Percentiles rank a stretch among this genome's conserved stretches.
These are phyloP conservation scores for Sycophila sp. DNA, from an alignment of 1,140 invertebrate species.

Conservation along the genomic window DNA sequence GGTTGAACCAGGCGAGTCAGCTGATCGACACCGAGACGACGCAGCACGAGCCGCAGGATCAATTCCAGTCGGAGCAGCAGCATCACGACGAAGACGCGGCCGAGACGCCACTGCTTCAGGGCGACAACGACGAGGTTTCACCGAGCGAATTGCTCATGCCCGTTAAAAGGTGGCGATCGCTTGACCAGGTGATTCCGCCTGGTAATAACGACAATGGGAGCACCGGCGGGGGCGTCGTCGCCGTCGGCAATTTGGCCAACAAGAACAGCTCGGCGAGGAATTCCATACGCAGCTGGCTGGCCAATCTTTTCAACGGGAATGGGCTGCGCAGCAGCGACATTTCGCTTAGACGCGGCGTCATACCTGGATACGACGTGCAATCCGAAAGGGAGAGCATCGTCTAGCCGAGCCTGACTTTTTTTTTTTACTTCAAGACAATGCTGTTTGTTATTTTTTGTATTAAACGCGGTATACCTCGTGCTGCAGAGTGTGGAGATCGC, in stretches of 20 bases:
- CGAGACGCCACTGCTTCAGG: slow-evolving; percentile 68
- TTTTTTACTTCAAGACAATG: not conserved
- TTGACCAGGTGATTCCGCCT: slow-evolving; percentile 72
- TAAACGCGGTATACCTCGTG: slow-evolving; percentile 30
- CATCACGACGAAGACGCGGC: slow-evolving; percentile 54
- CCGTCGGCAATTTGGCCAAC: slow-evolving; percentile 57
- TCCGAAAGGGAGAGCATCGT: slow-evolving; percentile 67
- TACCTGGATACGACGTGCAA: slow-evolving; percentile 63
- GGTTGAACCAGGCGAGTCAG: not conserved
- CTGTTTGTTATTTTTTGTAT: slow-evolving; percentile 36
- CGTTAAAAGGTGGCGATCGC: slow-evolving; percentile 79
- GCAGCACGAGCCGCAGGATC: slow-evolving; percentile 39
- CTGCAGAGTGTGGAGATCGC: slow-evolving; percentile 5
- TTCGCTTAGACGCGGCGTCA: slow-evolving; percentile 71
- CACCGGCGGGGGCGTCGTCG: slow-evolving; percentile 47
- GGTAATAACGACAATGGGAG: slow-evolving; percentile 7
- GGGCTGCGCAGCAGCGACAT: slow-evolving; percentile 72
- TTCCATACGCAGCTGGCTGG: slow-evolving; percentile 74
- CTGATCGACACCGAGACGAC: not conserved
- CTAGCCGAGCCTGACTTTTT: slow-evolving; percentile 30
- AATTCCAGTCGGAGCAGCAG: slow-evolving; percentile 40
- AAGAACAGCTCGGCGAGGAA: slow-evolving; percentile 67
- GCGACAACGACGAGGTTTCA: slow-evolving; percentile 58
- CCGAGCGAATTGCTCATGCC: slow-evolving; percentile 65
- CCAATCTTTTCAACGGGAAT: slow-evolving; percentile 75